Evolutionary conservation across 2,113 vertebrate species (phyloP).

Genomic region (Leptocoma aspasia): DNA sequence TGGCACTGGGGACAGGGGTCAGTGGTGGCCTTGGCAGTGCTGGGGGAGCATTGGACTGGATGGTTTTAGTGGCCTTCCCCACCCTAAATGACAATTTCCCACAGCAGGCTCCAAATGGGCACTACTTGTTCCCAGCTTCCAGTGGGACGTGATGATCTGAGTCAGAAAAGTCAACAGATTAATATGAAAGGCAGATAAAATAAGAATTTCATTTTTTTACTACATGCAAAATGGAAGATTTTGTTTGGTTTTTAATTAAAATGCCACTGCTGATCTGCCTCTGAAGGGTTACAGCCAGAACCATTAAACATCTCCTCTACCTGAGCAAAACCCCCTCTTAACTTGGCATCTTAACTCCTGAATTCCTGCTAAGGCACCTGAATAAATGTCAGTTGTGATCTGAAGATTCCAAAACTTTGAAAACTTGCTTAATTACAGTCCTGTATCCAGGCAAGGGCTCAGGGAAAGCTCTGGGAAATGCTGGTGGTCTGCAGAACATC

Average conservation of each 20-base stretch:
- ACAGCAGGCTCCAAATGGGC: rapidly evolving
- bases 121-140: background rate
- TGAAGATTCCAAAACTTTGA: background rate
- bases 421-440: background rate
- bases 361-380: background rate
- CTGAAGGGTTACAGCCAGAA: background rate
- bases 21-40: background rate
- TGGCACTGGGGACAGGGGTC: background rate
- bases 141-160: rapidly evolving
- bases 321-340: background rate
- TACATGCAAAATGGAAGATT: background rate
- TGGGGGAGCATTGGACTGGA: background rate
- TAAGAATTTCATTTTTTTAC: background rate
- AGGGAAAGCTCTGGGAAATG: background rate
- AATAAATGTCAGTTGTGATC: rapidly evolving
- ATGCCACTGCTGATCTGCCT: background rate
- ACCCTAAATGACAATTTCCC: background rate
- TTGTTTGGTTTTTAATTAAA: background rate
- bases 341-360: background rate
- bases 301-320: background rate
- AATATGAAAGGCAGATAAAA: background rate
- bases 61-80: background rate
- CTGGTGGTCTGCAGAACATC: background rate
- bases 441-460: background rate
- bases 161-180: background rate